Evolutionary conservation across 2,888 invertebrate genomes (phyloP).

Genomic region (Smittia sp.): DNA sequence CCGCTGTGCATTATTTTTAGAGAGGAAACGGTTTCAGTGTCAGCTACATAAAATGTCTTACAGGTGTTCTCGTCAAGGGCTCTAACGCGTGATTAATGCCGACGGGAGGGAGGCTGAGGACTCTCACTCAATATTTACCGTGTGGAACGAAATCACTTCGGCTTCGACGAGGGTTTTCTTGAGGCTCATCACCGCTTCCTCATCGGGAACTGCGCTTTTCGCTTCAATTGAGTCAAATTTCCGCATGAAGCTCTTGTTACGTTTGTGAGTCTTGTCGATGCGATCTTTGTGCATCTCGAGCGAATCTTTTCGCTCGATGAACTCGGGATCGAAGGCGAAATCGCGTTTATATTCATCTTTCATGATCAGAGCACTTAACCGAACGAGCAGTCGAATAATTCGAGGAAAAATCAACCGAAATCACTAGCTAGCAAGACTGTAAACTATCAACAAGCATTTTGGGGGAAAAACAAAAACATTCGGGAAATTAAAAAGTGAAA

Average conservation of each 20-base stretch:
- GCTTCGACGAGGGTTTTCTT: conserved; percentile 25
- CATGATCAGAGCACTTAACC: conserved; percentile 27
- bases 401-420: not conserved
- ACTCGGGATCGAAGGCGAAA: conserved; percentile 52
- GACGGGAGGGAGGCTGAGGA: not conserved
- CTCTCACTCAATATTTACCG: conserved; percentile 51
- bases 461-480: not conserved
- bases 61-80: conserved; percentile 17
- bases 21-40: not conserved
- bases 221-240: not conserved
- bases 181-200: not conserved
- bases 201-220: not conserved
- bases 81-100: not conserved
- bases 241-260: not conserved
- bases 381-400: not conserved
- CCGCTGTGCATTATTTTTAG: not conserved
- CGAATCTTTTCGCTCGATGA: conserved; percentile 50
- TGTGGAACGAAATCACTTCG: conserved; percentile 23
- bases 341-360: conserved; percentile 52
- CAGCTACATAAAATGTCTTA: conserved; percentile 1
- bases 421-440: conserved; percentile 13
- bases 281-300: conserved; percentile 30
- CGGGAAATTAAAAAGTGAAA: conserved; percentile 18
- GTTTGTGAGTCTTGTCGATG: conserved; percentile 14
- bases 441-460: no score